These are phyloP conservation scores for Sphinx pinastri DNA, from an alignment of 2,888 invertebrate species.

Conservation along the genomic window DNA sequence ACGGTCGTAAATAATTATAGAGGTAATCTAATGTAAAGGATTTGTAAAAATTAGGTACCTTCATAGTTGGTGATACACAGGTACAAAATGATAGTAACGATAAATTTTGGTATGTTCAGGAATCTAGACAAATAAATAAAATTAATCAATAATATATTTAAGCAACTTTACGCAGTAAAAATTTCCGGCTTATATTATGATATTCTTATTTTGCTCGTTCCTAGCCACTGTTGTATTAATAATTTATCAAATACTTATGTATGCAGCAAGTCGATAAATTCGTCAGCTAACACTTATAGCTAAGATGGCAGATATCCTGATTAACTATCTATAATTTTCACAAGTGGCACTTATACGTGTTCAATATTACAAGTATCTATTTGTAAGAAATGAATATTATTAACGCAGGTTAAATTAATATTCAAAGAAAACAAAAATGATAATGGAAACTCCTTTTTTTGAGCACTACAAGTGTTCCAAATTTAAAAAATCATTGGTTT, in stretches of 20 bases:
- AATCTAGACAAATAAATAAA: too few relatives aligned
- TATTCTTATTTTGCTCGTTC: too few relatives aligned
- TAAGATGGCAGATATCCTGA: slow-evolving; percentile 17
- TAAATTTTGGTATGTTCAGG: too few relatives aligned
- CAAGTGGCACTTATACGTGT: slow-evolving; percentile 5
- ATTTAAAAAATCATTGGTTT: slow-evolving; percentile 3
- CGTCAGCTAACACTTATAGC: slow-evolving; percentile 7
- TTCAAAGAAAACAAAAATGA: background rate
- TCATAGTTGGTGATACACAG: too few relatives aligned
- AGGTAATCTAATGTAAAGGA: too few relatives aligned
- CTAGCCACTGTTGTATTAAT: background rate
- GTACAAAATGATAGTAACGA: too few relatives aligned
- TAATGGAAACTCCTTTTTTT: background rate
- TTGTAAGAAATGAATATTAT: background rate
- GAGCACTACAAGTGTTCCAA: background rate
- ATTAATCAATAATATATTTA: too few relatives aligned
- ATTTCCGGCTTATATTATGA: too few relatives aligned
- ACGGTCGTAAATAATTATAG: too few relatives aligned
- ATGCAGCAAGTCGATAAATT: background rate
- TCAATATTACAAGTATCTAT: slow-evolving; percentile 1
- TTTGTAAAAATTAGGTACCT: too few relatives aligned
- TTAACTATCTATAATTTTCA: slow-evolving; percentile 12
- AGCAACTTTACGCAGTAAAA: too few relatives aligned
- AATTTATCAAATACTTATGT: slow-evolving; percentile 12
- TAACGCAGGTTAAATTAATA: background rate